Evolutionary conservation across 53 echinoderm and acorn worm genomes (phyloP).

Genomic region (Temnopleurus reevesii): DNA sequence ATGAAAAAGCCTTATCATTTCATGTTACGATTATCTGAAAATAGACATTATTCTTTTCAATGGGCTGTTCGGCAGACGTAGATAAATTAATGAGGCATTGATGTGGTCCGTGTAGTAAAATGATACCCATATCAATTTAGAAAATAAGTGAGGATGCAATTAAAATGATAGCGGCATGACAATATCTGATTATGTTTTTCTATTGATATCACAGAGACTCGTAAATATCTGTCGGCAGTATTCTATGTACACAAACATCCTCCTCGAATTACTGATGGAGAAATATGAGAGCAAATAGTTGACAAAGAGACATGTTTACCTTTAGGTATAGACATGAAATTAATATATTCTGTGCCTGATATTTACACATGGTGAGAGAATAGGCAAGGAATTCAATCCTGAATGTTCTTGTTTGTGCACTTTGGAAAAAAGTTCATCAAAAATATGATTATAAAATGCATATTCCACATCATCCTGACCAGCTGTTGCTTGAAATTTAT

Average conservation of each 20-base stretch:
- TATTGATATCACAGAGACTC: background rate
- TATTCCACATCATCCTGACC: too few relatives aligned
- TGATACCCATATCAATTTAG: conserved; percentile 12
- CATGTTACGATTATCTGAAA: background rate
- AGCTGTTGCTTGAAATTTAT: too few relatives aligned
- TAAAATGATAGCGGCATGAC: background rate
- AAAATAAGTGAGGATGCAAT: background rate
- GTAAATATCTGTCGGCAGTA: background rate
- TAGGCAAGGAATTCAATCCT: too few relatives aligned
- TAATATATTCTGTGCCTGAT: too few relatives aligned
- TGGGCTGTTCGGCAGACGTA: background rate
- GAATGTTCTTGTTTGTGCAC: too few relatives aligned
- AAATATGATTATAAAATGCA: too few relatives aligned
- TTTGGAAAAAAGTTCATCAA: too few relatives aligned
- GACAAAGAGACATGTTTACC: background rate
- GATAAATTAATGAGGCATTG: conserved; percentile 1
- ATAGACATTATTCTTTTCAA: background rate
- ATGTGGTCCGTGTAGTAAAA: background rate
- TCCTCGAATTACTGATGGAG: background rate
- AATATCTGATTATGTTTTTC: background rate
- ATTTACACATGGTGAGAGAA: too few relatives aligned
- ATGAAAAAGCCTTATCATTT: background rate
- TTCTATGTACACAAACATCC: background rate
- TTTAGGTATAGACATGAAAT: background rate
- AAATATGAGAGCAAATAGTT: background rate